A percentile compares a stretch with the other conserved stretches of the same genome.
phyloP scores from a whole-genome alignment of 2,797 vertebrate genomes.

The Brotula barbata region DNA sequence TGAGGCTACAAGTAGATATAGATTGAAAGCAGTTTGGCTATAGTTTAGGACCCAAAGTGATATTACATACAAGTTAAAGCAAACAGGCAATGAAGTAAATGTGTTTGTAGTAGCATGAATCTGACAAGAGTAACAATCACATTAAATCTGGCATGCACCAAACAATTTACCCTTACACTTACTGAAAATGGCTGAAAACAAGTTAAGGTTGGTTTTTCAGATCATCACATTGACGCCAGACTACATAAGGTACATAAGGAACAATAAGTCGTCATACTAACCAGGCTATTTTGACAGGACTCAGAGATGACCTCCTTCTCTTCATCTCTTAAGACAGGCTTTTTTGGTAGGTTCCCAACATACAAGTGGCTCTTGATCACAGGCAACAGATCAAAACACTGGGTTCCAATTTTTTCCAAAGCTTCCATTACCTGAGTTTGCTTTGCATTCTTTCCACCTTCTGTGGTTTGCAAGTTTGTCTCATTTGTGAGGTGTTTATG shows the following conservation, averaged over 20 bases:
- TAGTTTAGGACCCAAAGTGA: too few species aligned
- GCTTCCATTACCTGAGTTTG: slow-evolving; percentile 26
- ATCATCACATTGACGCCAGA: background rate
- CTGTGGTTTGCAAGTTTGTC: background rate
- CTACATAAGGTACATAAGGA: background rate
- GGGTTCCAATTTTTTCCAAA: slow-evolving; percentile 80
- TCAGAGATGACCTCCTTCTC: slow-evolving; percentile 89
- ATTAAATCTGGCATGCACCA: too few species aligned
- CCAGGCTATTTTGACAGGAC: slow-evolving; percentile 81
- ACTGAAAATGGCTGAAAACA: too few species aligned
- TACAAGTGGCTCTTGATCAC: slow-evolving; percentile 86
- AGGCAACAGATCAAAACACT: slow-evolving; percentile 89
- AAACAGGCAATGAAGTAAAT: too few species aligned
- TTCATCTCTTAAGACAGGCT: slow-evolving; percentile 89
- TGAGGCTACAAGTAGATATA: too few species aligned
- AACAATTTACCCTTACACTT: too few species aligned
- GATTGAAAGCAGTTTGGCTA: too few species aligned
- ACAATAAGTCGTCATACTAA: slow-evolving; percentile 59
- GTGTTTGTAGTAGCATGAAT: too few species aligned
- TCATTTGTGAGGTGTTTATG: background rate
- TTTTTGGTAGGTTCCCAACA: slow-evolving; percentile 83
- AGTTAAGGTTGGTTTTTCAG: too few species aligned
- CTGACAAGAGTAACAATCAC: too few species aligned
- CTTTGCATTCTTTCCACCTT: slow-evolving; percentile 13
- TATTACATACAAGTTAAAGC: too few species aligned